Base-by-base conservation (phyloP, 2,113 vertebrate genomes). In the Callipepla californica region DNA sequence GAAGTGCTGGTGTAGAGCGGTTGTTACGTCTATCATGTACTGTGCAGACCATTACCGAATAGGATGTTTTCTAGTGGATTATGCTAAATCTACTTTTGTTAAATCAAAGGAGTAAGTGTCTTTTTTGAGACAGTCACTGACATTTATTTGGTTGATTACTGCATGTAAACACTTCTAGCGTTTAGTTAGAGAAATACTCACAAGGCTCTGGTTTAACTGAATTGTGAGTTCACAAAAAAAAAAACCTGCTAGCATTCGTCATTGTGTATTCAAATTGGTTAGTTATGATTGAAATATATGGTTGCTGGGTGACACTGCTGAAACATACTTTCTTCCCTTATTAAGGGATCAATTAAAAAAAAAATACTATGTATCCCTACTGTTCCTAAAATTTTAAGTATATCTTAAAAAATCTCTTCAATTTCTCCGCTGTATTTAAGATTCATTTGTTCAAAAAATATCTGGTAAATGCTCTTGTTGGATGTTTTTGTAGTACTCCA, bases 11-110 rank as follows among this genome's bases (percentile, higher is more conserved):
- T 98, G 98, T 89, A 95, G 98, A 94, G 98, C 98, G 0, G 19
- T 97, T 34, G 91, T 98, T 11, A 91, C 97, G 77, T 97, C 98
- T 9, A 69, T 97, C 4, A 10, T 93, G 47, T 85, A 65, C 68
- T 96, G 90, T 23, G 89, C 50, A 23, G 95, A 95, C 68, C 57
- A 92, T 55, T 97, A 95, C 74, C 88, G 96, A 62, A 65, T 87
- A 11, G 28, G 96, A 2, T 98, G 98, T 69, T 98, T 98, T 86
- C 97, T 98, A 30, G 95, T 98, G 95, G 98, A 98, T 92, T 97
- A 98, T 89, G 98, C 97, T 59, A 97, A 93, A 42, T 88, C 84
- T 23, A 53, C 96, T 68, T 96, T 87, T 51, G 96, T 98, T 89
- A 87, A 96, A 83, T 89, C 94, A 69, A 90, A 97, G 53, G 93